phyloP scores from a whole-genome alignment of 2,113 vertebrate genomes.

The Platysternon megacephalum region DNA sequence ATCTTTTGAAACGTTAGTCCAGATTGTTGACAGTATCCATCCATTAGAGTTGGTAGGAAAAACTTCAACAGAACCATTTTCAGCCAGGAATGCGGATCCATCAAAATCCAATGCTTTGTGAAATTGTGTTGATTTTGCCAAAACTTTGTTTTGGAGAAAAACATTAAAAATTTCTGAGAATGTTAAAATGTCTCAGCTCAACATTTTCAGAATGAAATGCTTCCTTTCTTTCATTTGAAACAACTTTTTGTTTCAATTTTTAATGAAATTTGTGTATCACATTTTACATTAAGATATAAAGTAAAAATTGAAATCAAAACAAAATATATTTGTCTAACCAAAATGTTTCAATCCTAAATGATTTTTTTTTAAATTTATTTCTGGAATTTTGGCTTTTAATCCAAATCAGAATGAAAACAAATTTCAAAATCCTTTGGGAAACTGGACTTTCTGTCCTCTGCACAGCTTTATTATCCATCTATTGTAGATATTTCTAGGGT shows the following conservation, averaged over 20 bases:
- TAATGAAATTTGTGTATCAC: background rate
- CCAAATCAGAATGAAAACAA: background rate
- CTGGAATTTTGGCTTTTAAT: background rate
- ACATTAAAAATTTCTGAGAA: background rate
- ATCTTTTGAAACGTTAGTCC: too few relatives aligned
- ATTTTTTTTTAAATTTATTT: background rate
- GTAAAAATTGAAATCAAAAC: background rate
- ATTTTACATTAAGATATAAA: background rate
- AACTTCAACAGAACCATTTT: too few relatives aligned
- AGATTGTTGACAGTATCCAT: too few relatives aligned
- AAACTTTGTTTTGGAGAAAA: background rate
- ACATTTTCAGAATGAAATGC: background rate
- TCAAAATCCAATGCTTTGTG: background rate
- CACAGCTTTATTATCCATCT: background rate
- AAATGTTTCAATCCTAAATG: background rate
- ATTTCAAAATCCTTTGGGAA: background rate
- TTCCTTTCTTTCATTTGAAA: background rate
- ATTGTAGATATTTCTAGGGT: background rate
- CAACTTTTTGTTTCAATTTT: background rate
- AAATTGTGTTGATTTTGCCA: background rate
- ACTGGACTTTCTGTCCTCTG: background rate
- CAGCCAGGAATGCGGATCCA: background rate
- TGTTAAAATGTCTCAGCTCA: background rate
- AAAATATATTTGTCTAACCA: background rate
- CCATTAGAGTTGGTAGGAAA: too few relatives aligned